These are phyloP conservation scores for Uropetala carovei DNA, from an alignment of 2,888 invertebrate species.

Conservation along the genomic window DNA sequence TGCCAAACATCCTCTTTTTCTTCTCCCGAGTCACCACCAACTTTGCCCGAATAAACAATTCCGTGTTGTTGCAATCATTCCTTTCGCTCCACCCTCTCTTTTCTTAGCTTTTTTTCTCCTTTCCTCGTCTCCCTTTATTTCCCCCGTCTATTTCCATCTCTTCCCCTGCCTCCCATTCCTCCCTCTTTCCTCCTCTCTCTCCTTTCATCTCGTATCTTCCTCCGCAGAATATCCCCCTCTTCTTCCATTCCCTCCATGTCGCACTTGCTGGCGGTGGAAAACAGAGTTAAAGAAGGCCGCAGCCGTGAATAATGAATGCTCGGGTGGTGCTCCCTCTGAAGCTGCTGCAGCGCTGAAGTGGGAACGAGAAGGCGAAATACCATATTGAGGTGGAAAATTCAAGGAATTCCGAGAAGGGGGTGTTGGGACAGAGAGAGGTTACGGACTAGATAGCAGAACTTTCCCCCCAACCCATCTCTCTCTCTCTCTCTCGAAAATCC, in stretches of 20 bases:
- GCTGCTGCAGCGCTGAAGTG: neutral
- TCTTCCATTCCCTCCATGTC: neutral
- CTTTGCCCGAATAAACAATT: too few species aligned
- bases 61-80: too few species aligned
- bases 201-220: neutral
- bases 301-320: conserved; percentile 20
- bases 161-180: neutral
- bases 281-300: conserved; percentile 11
- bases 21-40: too few species aligned
- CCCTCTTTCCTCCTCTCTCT: neutral
- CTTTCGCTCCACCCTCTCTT: neutral
- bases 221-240: neutral
- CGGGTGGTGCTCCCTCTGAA: neutral
- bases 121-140: neutral
- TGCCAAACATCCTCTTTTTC: too few species aligned
- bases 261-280: conserved; percentile 13
- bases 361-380: neutral
- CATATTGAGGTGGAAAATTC: conserved; percentile 10
- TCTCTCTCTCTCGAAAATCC: neutral
- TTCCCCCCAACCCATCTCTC: neutral
- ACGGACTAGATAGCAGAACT: neutral
- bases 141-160: neutral
- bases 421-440: neutral
- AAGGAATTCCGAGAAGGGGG: neutral
- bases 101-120: neutral